Conservation (phyloP, 2,797 vertebrate genomes). For the Arctocebus calabarensis region DNA sequence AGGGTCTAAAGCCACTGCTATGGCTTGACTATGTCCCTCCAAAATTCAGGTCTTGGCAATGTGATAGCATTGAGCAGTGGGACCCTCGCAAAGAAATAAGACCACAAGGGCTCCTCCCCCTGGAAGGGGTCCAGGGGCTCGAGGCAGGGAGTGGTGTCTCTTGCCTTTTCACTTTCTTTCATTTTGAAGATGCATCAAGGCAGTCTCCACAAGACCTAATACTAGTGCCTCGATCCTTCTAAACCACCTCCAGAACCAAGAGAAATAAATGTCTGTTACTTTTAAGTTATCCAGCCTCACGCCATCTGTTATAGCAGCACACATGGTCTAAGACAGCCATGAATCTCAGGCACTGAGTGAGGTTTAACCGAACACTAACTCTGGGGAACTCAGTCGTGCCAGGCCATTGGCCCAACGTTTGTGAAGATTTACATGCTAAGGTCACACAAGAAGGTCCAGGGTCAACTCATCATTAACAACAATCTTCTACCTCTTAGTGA, state of each 20-base stretch:
- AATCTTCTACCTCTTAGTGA: too few relatives aligned
- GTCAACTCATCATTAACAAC: background rate
- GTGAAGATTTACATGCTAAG: background rate
- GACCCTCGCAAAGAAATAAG: background rate
- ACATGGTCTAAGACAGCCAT: too few relatives aligned
- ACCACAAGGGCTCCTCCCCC: background rate
- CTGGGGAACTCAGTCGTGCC: too few relatives aligned
- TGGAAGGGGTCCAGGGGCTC: too few relatives aligned
- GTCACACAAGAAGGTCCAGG: background rate
- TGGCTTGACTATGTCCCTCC: background rate
- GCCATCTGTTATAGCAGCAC: background rate
- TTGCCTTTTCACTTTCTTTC: background rate
- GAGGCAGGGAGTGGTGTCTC: background rate
- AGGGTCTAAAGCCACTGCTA: background rate
- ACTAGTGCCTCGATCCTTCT: background rate
- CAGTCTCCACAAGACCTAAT: background rate
- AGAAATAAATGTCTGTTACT: background rate
- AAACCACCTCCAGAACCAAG: background rate
- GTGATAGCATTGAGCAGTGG: background rate
- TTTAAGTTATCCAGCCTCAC: background rate
- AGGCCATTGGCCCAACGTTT: too few relatives aligned
- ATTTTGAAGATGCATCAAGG: too few relatives aligned
- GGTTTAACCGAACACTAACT: background rate
- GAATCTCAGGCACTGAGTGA: rapidly evolving
- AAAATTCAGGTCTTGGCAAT: background rate